Conservation (phyloP, 2,888 invertebrate species). For the Thecocarcelia acutangulata region DNA sequence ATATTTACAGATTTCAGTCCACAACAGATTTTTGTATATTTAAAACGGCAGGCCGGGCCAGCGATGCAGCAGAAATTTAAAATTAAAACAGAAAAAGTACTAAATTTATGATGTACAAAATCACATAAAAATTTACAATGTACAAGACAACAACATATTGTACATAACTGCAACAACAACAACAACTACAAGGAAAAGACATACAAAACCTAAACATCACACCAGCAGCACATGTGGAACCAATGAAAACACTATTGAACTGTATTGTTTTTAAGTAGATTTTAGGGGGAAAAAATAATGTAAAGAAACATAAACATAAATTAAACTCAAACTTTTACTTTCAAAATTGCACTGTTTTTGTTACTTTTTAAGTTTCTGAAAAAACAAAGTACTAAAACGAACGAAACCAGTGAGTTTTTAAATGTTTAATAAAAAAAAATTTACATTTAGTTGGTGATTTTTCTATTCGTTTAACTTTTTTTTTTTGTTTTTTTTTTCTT, state of each 20-base stretch:
- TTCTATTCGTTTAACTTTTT: slow-evolving; percentile 21
- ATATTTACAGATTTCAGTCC: no score
- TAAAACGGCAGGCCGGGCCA: background rate
- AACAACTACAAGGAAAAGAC: background rate
- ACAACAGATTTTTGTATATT: slow-evolving; percentile 23
- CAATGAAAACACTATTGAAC: slow-evolving; percentile 48
- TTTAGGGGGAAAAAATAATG: slow-evolving; percentile 7
- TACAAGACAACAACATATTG: slow-evolving; percentile 12
- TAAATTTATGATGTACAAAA: slow-evolving; percentile 65
- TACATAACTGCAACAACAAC: background rate
- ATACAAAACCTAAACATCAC: slow-evolving; percentile 48
- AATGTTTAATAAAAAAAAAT: slow-evolving; percentile 48
- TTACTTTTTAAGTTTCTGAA: background rate
- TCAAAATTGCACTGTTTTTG: slow-evolving; percentile 56
- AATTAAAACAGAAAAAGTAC: slow-evolving; percentile 40
- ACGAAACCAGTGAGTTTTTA: slow-evolving; percentile 55
- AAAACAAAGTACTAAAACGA: slow-evolving; percentile 15
- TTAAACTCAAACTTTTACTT: slow-evolving; percentile 67
- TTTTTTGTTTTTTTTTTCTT: slow-evolving; percentile 31
- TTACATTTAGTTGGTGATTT: slow-evolving; percentile 48
- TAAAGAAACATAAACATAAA: slow-evolving; percentile 63
- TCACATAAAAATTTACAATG: slow-evolving; percentile 51
- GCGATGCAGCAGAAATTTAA: background rate
- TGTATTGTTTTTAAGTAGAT: slow-evolving; percentile 42
- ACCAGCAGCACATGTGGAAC: slow-evolving; percentile 45